A percentile compares a stretch with the other conserved stretches of the same genome.
Conservation (phyloP, 2,113 vertebrate genomes). For the Hepsetus odoe region DNA sequence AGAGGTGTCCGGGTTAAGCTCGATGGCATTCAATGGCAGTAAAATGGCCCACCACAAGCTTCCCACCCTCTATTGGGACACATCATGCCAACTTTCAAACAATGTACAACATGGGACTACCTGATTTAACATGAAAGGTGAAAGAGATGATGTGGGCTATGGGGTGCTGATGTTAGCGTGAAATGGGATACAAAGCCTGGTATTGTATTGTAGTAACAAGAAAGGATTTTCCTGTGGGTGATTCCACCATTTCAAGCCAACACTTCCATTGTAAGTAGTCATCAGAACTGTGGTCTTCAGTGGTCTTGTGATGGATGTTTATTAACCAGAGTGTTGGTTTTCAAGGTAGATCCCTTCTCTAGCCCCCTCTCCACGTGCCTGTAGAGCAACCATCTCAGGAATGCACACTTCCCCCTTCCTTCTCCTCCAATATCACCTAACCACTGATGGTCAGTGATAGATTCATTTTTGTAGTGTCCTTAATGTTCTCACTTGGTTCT, state of each 20-base stretch:
- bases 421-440: conserved; percentile 51
- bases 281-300: neutral
- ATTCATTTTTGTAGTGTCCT: conserved; percentile 51
- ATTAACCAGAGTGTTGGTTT: conserved; percentile 33
- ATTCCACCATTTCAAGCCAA: too few species aligned
- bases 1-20: conserved; percentile 50
- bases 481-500: neutral
- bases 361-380: conserved; percentile 12
- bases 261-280: too few species aligned
- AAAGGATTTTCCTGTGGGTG: too few species aligned
- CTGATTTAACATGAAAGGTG: neutral
- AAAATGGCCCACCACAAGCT: conserved; percentile 25
- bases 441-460: conserved; percentile 47
- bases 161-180: neutral
- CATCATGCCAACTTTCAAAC: neutral
- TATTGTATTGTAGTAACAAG: too few species aligned
- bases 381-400: conserved; percentile 57
- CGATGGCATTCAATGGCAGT: conserved; percentile 32
- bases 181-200: neutral
- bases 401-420: conserved; percentile 51
- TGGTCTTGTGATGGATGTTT: conserved; percentile 1
- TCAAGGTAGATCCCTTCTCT: conserved; percentile 28
- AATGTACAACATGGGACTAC: neutral
- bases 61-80: conserved; percentile 24
- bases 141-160: neutral